phyloP scores from a whole-genome alignment of 2,888 invertebrate genomes.

The Apamea crenata region DNA sequence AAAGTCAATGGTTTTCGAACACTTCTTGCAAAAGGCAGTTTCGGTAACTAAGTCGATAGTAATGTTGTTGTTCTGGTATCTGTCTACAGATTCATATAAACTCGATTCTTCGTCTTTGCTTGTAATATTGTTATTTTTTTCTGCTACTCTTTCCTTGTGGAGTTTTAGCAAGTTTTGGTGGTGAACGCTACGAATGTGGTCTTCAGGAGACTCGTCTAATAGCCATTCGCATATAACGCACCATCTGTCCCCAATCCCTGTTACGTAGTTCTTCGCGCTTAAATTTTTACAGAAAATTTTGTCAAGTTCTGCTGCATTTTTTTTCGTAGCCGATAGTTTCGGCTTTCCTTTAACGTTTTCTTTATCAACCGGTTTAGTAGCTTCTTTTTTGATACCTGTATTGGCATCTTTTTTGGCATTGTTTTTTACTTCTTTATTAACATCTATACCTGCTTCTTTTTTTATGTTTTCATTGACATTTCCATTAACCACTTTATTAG shows the following conservation, averaged over 20 bases:
- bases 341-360: slow-evolving; percentile 10
- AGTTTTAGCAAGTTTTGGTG: slow-evolving; percentile 38
- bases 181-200: slow-evolving; percentile 36
- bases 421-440: slow-evolving; percentile 12
- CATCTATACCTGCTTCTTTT: slow-evolving; percentile 2
- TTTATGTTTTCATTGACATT: background rate
- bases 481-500: background rate
- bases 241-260: background rate
- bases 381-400: slow-evolving; percentile 4
- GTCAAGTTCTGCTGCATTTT: slow-evolving; percentile 31
- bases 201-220: background rate
- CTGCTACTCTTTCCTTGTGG: slow-evolving; percentile 31
- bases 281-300: slow-evolving; percentile 52
- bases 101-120: slow-evolving; percentile 10
- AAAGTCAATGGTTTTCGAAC: slow-evolving; percentile 45
- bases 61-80: slow-evolving; percentile 41
- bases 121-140: background rate
- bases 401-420: background rate
- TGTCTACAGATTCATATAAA: slow-evolving; percentile 33
- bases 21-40: slow-evolving; percentile 52
- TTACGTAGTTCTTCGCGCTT: slow-evolving; percentile 33
- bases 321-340: background rate
- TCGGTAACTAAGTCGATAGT: slow-evolving; percentile 48
- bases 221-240: slow-evolving; percentile 42
- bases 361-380: slow-evolving; percentile 14